phyloP scores from a whole-genome alignment of 53 echinoderm and acorn worm species.

The Temnopleurus reevesii region DNA sequence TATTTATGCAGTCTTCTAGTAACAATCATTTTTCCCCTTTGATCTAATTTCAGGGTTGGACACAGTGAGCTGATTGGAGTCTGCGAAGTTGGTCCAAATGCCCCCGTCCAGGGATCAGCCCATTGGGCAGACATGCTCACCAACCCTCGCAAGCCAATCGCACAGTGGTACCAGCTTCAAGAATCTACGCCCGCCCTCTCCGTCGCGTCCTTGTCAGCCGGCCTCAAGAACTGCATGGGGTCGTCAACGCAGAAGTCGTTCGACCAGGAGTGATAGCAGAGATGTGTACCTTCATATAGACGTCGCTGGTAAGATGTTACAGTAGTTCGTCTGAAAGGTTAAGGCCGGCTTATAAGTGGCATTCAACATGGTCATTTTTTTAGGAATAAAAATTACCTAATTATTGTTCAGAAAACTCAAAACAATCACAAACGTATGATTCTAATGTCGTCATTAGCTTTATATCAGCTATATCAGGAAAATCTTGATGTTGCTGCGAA shows the following conservation, averaged over 20 bases:
- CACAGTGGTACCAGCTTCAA: slow-evolving; percentile 93
- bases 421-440: no score
- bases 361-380: no score
- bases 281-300: no score
- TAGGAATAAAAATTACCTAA: no score
- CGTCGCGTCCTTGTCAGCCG: slow-evolving; percentile 70
- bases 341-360: no score
- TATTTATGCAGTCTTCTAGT: no score
- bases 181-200: slow-evolving; percentile 89
- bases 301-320: background rate
- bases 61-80: slow-evolving; percentile 98
- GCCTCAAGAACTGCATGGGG: slow-evolving; percentile 88
- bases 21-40: no score
- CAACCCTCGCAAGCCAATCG: slow-evolving; percentile 84
- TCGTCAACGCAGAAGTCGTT: slow-evolving; percentile 74
- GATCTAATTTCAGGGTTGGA: slow-evolving; percentile 73
- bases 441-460: background rate
- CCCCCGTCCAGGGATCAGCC: slow-evolving; percentile 76
- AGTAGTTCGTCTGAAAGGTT: no score
- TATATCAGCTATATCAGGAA: no score
- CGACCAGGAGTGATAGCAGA: slow-evolving; percentile 35
- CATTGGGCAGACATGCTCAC: slow-evolving; percentile 96
- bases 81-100: slow-evolving; percentile 90
- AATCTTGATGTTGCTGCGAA: no score
- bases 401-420: no score